Base-by-base conservation (phyloP, 2,888 invertebrate genomes). In the Drosophila quinaria region DNA sequence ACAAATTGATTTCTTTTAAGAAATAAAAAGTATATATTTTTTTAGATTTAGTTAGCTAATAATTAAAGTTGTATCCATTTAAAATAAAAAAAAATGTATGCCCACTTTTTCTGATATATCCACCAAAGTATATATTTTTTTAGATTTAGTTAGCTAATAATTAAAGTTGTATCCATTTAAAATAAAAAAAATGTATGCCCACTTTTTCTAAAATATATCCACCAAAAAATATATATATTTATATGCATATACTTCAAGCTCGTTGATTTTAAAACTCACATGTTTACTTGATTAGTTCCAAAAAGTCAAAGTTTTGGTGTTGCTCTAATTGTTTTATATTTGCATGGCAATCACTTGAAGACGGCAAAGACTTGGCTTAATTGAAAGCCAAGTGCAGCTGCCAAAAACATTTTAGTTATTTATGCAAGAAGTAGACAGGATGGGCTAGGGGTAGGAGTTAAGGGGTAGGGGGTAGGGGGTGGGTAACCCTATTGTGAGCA, bases 281-380 rank as follows among this genome's bases (percentile, higher is more conserved):
- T 19, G 3, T 2, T 41, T 8, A 13, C 51, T 50, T 54, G 41
- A 64, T 56, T 52, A 37, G 46, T 37, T 33, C 9, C 9, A 25
- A 13, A 29, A 11, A 47, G 15, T 11, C 10, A 33, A 52, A 31
- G 19, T n/a, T 5, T 44, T 3, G 39, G 10, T 1, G 31, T 11
- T 47, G n/a, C 42, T n/a, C 46, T 62, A 76, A 76, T 69, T 77
- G 77, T 69, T 64, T 58, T 72, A 59, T 70, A 62, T 84, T 81
- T 84, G 77, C 79, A 69, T 67, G 64, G 81, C 85, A 81, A 81
- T 81, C 81, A 76, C 70, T 63, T 58, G 9, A 51, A 63, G 59
- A 42, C 10, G 15, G 56, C 72, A 64, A 76, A 70, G 76, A 52
- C 62, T 70, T 70, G 66, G 74, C 65, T 61, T 78, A 78, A 78